Conservation (phyloP, 2,113 vertebrate genomes). For the Salvator merianae region DNA sequence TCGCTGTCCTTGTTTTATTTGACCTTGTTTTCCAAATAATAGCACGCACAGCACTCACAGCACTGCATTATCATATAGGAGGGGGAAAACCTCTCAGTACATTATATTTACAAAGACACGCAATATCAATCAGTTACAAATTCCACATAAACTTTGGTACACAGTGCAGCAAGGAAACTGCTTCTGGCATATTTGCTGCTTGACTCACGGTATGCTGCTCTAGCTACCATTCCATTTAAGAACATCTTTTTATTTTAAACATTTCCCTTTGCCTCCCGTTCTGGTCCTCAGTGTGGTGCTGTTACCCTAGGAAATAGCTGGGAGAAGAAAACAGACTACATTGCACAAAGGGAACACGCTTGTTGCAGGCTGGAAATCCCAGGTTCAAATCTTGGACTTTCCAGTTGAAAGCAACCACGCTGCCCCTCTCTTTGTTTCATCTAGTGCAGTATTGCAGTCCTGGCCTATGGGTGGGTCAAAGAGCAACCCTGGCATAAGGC, state of each 20-base stretch:
- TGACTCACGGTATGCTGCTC: neutral
- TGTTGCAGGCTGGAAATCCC: neutral
- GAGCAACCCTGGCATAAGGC: neutral
- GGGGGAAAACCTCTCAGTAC: neutral
- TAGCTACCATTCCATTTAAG: neutral
- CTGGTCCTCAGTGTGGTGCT: constrained; percentile 64
- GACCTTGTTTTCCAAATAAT: neutral
- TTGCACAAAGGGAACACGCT: neutral
- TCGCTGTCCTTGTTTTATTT: neutral
- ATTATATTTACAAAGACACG: neutral
- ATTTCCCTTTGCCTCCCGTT: constrained; percentile 27
- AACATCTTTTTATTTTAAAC: neutral
- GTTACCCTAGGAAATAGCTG: constrained; percentile 41
- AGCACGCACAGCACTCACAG: neutral
- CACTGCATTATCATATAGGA: neutral
- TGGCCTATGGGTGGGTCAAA: neutral
- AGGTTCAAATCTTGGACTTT: neutral
- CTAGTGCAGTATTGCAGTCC: no score
- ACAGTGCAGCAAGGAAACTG: fast-evolving
- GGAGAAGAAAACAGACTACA: neutral
- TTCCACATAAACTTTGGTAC: neutral
- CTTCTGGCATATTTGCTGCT: neutral
- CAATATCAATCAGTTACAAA: neutral
- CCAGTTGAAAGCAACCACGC: no score
- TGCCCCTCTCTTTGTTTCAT: no score